phyloP scores from a whole-genome alignment of 53 echinoderm and acorn worm genomes.

The Astropecten irregularis region DNA sequence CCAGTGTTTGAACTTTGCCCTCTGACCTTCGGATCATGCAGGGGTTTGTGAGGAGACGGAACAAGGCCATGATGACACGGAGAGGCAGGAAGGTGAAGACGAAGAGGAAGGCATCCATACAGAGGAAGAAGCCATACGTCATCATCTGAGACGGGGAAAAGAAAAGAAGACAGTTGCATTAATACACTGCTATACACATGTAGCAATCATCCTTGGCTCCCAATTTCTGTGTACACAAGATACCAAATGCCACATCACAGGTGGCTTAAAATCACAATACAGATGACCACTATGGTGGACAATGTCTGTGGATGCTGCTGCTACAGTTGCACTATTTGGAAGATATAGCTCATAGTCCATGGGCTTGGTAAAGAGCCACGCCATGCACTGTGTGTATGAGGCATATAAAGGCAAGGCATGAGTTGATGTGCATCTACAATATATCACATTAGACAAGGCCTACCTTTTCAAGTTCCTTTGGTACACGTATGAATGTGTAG shows the following conservation, averaged over 20 bases:
- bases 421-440: too few relatives aligned
- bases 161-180: neutral
- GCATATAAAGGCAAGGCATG: too few relatives aligned
- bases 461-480: constrained; percentile 96
- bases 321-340: too few relatives aligned
- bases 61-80: constrained; percentile 78
- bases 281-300: too few relatives aligned
- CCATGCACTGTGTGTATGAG: too few relatives aligned
- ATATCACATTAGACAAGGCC: too few relatives aligned
- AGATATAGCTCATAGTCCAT: too few relatives aligned
- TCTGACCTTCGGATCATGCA: constrained; percentile 51
- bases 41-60: constrained; percentile 78
- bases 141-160: constrained; percentile 77
- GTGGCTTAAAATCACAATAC: too few relatives aligned
- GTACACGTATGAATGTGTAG: constrained; percentile 95
- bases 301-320: too few relatives aligned
- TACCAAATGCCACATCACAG: neutral
- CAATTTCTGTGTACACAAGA: too few relatives aligned
- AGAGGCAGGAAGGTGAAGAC: constrained; percentile 96
- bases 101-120: constrained; percentile 99
- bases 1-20: neutral
- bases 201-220: neutral
- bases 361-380: too few relatives aligned
- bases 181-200: neutral
- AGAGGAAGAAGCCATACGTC: constrained; percentile 98